Conservation (phyloP, 2,113 vertebrate species). For the Vulpes lagopus region DNA sequence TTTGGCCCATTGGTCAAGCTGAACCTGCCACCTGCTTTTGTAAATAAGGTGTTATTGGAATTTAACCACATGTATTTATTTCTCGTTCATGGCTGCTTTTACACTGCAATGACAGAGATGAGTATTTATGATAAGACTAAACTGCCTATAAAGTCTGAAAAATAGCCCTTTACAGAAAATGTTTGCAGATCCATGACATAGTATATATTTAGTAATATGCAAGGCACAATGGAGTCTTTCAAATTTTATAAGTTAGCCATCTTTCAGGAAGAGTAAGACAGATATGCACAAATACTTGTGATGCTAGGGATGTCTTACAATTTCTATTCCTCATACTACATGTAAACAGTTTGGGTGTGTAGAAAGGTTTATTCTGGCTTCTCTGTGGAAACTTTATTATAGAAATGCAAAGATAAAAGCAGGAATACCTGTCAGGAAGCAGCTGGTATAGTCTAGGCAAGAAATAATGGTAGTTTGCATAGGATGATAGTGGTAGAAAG, state of each 20-base stretch:
- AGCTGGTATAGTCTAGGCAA: not conserved
- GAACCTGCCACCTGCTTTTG: not conserved
- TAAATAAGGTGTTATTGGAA: not conserved
- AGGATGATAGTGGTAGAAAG: not conserved
- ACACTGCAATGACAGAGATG: not conserved
- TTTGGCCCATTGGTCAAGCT: not conserved
- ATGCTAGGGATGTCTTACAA: not conserved
- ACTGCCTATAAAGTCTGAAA: not conserved
- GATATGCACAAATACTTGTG: not conserved
- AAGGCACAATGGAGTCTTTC: not conserved
- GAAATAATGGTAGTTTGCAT: not conserved
- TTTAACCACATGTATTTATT: not conserved
- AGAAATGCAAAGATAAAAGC: not conserved
- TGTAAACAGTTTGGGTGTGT: not conserved
- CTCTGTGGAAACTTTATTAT: not conserved
- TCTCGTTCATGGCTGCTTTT: not conserved
- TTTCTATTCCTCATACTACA: slow-evolving; percentile 18
- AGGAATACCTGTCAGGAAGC: not conserved
- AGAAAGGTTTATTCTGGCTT: not conserved
- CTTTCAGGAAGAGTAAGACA: not conserved
- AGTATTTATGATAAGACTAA: not conserved
- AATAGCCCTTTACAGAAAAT: not conserved
- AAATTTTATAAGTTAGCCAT: not conserved
- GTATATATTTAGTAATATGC: not conserved
- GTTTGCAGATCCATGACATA: not conserved